phyloP scores from a whole-genome alignment of 35 echinoderm and acorn worm genomes.

The Apostichopus californicus region DNA sequence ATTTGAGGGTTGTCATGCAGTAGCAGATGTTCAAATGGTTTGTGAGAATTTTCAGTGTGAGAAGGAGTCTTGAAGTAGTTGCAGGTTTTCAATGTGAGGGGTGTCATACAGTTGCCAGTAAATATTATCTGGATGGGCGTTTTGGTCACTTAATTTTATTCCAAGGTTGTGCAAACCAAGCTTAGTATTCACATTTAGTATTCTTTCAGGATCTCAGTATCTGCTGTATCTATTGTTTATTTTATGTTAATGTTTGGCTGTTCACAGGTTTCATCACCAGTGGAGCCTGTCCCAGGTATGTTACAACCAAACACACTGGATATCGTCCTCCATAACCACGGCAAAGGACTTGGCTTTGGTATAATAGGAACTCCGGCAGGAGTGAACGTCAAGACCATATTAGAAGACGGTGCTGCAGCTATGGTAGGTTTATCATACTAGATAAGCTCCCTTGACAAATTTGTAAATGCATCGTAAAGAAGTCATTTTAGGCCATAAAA shows the following conservation, averaged over 20 bases:
- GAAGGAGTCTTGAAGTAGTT: too few relatives aligned
- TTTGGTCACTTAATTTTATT: too few relatives aligned
- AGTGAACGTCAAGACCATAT: conserved; percentile 43
- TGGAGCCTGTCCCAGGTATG: conserved; percentile 47
- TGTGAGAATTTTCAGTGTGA: too few relatives aligned
- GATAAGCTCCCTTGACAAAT: too few relatives aligned
- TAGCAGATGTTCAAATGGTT: too few relatives aligned
- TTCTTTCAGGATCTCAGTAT: not conserved
- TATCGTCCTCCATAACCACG: conserved; percentile 25
- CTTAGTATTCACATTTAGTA: too few relatives aligned
- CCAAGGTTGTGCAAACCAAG: too few relatives aligned
- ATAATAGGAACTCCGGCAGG: conserved; percentile 45
- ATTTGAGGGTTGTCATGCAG: too few relatives aligned
- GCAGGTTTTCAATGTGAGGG: not conserved
- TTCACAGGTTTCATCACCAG: conserved; percentile 44
- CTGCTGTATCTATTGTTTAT: too few relatives aligned
- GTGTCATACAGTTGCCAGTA: not conserved
- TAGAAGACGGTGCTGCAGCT: conserved; percentile 43
- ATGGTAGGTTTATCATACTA: not conserved
- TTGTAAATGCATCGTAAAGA: too few relatives aligned
- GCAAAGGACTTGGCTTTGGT: conserved; percentile 54
- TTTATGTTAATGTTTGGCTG: not conserved
- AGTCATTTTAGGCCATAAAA: too few relatives aligned
- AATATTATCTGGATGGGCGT: too few relatives aligned
- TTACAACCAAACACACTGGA: conserved; percentile 47